Base-by-base conservation (phyloP, 2,113 vertebrate species). In the Merops nubicus region DNA sequence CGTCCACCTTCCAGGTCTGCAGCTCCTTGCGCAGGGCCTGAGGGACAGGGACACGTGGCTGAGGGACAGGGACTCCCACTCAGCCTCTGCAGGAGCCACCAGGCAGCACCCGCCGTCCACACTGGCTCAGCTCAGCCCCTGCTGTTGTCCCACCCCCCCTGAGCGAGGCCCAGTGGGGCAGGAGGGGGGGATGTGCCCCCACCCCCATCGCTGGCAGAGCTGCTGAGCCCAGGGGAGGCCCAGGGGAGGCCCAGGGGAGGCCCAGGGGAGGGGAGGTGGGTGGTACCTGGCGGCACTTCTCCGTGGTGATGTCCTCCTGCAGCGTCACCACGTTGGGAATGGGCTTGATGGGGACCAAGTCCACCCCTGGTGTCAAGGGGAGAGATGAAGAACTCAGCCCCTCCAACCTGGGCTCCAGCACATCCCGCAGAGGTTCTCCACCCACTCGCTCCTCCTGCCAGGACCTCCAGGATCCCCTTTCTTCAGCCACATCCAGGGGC, bases 1-100 rank as follows among this genome's bases (percentile, higher is more conserved):
- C 99, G 2, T 99, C 99, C 75, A 99, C 99, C 89, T 99, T 99
- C 99, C 99, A 99, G 0, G 99, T 99, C 97, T 99, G 99, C 88
- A 99, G 98, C 95, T 99, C 99, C 96, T 99, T 99, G 80, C 97
- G 97, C 70, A 99, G 82, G n/a, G 98, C 98, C 99, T 99, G 85
- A 2, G 17, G 16, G 5, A 47, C 4, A 4, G 31, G 20, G 8
- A 47, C 19, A 45, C 1, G 8, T 0, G 2, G 21, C 5, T 21
- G 56, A n/a, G n/a, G n/a, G n/a, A n/a, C n/a, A n/a, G n/a, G n/a
- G n/a, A n/a, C n/a, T 25, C 28, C 23, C 34, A 3, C 54, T 21
- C 5, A 43, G 0, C 14, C 56, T 33, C 38, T 2, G 11, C 21
- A 12, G 6, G 8, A n/a, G 1, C 25, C 12, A 23, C 20, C 20